Conservation (phyloP, 1,140 invertebrate genomes). For the Drosophila kohkoa region DNA sequence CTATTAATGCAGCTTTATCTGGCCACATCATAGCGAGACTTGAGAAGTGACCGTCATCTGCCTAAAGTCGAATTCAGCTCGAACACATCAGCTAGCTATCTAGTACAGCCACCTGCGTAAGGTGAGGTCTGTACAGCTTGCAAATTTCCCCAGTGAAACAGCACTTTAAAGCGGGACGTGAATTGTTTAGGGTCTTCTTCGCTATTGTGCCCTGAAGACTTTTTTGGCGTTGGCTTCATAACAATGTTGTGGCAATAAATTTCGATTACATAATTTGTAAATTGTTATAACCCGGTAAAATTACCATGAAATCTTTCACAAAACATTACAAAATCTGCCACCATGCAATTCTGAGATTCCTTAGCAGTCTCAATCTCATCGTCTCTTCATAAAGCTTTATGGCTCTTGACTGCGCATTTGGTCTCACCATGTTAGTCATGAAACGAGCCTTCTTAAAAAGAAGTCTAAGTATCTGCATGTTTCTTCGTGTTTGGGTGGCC, state of each 20-base stretch:
- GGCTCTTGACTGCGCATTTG: conserved; percentile 61
- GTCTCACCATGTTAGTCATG: conserved; percentile 56
- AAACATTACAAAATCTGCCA: conserved; percentile 77
- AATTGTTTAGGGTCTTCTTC: not conserved
- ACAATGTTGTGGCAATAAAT: conserved; percentile 65
- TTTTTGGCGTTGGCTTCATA: conserved; percentile 3
- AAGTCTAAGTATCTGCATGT: conserved; percentile 12
- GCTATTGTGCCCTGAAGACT: not conserved
- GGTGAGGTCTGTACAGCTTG: conserved; percentile 29
- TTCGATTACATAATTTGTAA: conserved; percentile 81
- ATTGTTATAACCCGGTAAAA: conserved; percentile 80
- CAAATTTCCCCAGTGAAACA: not conserved
- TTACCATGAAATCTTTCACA: conserved; percentile 81
- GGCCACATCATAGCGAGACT: conserved; percentile 15
- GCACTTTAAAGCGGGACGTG: conserved; percentile 32
- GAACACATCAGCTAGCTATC: conserved; percentile 65
- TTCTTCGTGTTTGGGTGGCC: conserved; percentile 66
- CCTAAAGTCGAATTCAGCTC: conserved; percentile 57
- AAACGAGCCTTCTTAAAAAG: conserved; percentile 36
- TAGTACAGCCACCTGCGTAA: conserved; percentile 66
- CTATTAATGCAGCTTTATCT: conserved; percentile 33
- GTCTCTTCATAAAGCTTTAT: conserved; percentile 70
- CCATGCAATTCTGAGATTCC: conserved; percentile 11
- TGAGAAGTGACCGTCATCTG: conserved; percentile 27
- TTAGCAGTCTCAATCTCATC: not conserved